phyloP scores from a whole-genome alignment of 2,797 vertebrate species.

The Chloroceryle inda region DNA sequence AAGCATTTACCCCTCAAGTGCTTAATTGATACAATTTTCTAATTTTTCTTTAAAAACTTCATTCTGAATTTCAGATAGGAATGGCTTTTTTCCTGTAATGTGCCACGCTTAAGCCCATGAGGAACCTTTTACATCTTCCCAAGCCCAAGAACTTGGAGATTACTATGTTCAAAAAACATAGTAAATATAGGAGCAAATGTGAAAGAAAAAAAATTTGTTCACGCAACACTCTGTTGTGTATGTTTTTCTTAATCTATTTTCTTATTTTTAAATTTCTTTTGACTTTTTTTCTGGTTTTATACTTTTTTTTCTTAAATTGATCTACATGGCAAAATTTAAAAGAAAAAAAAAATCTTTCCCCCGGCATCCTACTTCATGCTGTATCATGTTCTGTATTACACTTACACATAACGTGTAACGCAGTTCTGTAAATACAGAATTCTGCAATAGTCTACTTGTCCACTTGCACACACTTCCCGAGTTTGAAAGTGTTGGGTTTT shows the following conservation, averaged over 20 bases:
- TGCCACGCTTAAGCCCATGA: neutral
- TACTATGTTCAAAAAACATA: neutral
- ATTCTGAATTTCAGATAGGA: neutral
- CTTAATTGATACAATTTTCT: neutral
- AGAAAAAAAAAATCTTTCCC: neutral
- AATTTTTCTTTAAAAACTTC: neutral
- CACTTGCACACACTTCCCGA: neutral
- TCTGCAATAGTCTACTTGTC: neutral
- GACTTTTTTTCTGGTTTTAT: neutral
- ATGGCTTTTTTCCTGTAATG: neutral
- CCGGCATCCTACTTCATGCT: neutral
- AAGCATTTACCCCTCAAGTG: neutral
- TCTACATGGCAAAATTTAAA: neutral
- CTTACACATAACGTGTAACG: neutral
- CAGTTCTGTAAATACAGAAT: neutral
- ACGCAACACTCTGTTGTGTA: neutral
- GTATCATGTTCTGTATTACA: neutral
- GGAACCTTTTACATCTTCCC: neutral
- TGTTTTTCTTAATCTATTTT: neutral
- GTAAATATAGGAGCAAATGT: neutral
- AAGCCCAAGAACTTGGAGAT: fast-evolving
- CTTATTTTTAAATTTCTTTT: neutral
- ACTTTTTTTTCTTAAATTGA: neutral
- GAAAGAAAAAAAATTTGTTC: neutral
- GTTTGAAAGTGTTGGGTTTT: neutral